A percentile compares a stretch with the other conserved stretches of the same genome.
phyloP scores from a whole-genome alignment of 2,797 vertebrate species.

The Tokudaia muenninki region DNA sequence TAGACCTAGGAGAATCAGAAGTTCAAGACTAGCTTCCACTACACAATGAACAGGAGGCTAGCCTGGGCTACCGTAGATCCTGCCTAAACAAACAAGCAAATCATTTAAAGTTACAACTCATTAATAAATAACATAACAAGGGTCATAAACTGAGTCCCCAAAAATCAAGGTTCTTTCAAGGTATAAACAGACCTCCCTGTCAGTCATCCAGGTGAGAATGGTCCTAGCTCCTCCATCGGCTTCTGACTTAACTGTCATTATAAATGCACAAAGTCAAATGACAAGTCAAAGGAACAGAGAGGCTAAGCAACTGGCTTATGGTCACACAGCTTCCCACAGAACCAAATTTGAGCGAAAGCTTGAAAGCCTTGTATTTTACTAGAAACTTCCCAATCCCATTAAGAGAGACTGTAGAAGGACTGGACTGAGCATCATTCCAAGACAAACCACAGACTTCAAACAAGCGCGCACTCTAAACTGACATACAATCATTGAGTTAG shows the following conservation, averaged over 20 bases:
- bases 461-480: not conserved
- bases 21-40: not conserved
- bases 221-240: not conserved
- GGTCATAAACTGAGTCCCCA: not conserved
- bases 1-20: not conserved
- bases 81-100: not conserved
- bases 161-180: not conserved
- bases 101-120: slow-evolving; percentile 24
- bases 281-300: slow-evolving; percentile 5
- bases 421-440: not conserved
- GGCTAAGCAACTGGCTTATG: not conserved
- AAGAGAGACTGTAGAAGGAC: not conserved
- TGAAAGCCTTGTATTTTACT: not conserved
- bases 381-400: not conserved
- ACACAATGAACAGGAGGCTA: not conserved
- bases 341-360: not conserved
- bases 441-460: slow-evolving; percentile 26
- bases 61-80: not conserved
- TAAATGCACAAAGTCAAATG: not conserved
- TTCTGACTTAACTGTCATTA: not conserved
- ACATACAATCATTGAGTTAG: not conserved
- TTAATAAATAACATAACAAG: slow-evolving; percentile 51
- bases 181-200: not conserved
- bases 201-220: not conserved
- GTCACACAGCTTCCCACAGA: not conserved